Percentiles rank a stretch among this genome's conserved stretches.
These are phyloP conservation scores for Danionella cerebrum DNA, from an alignment of 2,113 vertebrate genomes.

Conservation along the genomic window DNA sequence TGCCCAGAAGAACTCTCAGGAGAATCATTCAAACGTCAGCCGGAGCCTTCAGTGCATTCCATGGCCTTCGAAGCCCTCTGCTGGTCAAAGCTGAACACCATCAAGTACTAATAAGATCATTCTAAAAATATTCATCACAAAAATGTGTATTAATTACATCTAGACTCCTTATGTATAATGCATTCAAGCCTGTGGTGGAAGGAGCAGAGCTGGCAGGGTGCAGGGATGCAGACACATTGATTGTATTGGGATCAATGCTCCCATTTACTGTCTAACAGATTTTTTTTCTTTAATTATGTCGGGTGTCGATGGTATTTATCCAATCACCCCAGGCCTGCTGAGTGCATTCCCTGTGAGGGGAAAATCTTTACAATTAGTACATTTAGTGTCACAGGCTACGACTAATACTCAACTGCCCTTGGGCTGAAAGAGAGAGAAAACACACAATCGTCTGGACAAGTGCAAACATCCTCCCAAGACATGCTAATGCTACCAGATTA, in stretches of 20 bases:
- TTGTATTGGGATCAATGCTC: constrained; percentile 72
- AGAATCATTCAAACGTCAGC: no score
- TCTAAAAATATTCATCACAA: not conserved
- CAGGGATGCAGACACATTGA: constrained; percentile 62
- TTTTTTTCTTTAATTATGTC: constrained; percentile 73
- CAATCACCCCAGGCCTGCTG: constrained; percentile 41
- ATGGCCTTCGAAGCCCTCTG: constrained; percentile 39
- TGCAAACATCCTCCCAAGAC: not conserved
- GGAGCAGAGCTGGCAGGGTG: constrained; percentile 8
- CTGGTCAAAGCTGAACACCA: constrained; percentile 12
- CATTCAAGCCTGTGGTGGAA: constrained; percentile 5
- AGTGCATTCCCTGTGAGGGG: constrained; percentile 40
- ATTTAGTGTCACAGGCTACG: constrained; percentile 34
- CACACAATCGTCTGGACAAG: not conserved
- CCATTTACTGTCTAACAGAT: constrained; percentile 80
- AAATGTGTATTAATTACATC: not conserved
- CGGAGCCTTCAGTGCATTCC: not conserved
- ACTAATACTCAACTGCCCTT: constrained; percentile 18
- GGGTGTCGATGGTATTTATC: constrained; percentile 68
- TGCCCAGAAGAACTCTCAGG: no score
- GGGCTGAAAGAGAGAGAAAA: not conserved
- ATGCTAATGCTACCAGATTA: not conserved
- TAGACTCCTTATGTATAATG: not conserved
- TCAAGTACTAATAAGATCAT: not conserved
- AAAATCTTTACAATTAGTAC: constrained; percentile 45